Base-by-base conservation (phyloP, 2,113 vertebrate genomes). In the Pomatorhinus ruficollis region DNA sequence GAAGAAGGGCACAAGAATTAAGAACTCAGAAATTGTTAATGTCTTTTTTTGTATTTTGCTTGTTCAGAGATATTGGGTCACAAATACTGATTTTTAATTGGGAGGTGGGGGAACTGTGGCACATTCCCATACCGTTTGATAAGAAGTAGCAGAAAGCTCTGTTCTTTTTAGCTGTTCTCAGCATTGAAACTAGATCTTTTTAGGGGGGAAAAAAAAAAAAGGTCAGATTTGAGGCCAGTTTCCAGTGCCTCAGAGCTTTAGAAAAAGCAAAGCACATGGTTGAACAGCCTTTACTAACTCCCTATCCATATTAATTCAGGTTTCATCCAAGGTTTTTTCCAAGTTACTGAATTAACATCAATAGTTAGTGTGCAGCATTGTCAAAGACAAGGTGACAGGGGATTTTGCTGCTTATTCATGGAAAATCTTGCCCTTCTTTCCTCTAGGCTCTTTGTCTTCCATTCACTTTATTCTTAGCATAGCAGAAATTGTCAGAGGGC, bases 271-370 rank as follows among this genome's bases (percentile, higher is more conserved):
- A 94, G 70, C 50, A 80, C 37, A 6, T 28, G 44, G 42, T 76
- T 47, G 64, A 52, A n/a, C 37, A 95, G 44, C 31, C 70, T 89
- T 93, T 77, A 56, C 63, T 82, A 76, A 63, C 17, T 71, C 42
- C 50, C n/a, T 88, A 59, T 78, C 83, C 56, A 18, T 76, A 87
- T 77, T 86, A 91, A 91, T 97, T 93, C 71, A 75, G 54, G 30
- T 91, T 92, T 95, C 28, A 35, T 77, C 59, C 54, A 94, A 49
- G 37, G 12, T 28, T 80, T 93, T 97, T 84, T 95, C 23, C 3
- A 65, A 78, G 76, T 74, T 95, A 57, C 40, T 93, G 86, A 90
- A 92, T 82, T 96, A 93, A 93, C 50, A 78, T 93, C 63, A 61
- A 37, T 80, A 64, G 79, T 83, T 85, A 49, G 49, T 53, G 86